Base-by-base conservation (phyloP, 2,888 invertebrate species). In the Brassicogethes aeneus region DNA sequence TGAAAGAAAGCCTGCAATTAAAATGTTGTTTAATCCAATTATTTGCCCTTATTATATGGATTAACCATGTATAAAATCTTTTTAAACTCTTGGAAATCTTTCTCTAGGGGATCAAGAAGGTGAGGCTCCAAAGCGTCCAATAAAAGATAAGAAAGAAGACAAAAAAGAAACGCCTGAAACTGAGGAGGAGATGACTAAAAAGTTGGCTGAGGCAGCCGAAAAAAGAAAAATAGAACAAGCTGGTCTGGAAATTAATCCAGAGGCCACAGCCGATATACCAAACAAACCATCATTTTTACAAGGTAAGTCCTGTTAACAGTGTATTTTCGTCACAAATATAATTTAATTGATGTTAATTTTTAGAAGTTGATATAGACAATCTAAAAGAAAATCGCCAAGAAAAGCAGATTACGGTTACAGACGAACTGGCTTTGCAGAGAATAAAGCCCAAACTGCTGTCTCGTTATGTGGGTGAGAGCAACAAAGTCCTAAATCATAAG, bases 401-500 rank as follows among this genome's bases (percentile, higher is more conserved):
- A 10, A 23, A 23, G 23, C 5, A 23, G 10, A 10, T 10, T 23
- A 23, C 5, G 10, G 23, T 23, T 23, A 23, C 23, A 5, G 23
- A 5, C 10, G 23, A 23, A 23, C n/a, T n/a, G n/a, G n/a, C n/a
- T 7, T 5, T 23, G 23, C 23, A 23, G 23, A 23, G 23, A 23
- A 10, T 23, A 10, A 23, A 23, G 10, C 23, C 23, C 10, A 23
- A 23, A 23, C 23, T 10, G 10, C 5, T 23, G 5, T 23, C 23
- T 23, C 23, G 23, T 23, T 23, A 23, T 23, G 23, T 23, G 10
- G 23, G 23, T 41, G 17, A 34, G 36, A 17, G 31, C n/a, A 17
- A 17, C 8, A 23, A 37, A 2, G 2, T 17, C 29, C 34, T 37
- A 36, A 15, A 7, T 5, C 16, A 10, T 43, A 3, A 33, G 39